A percentile compares a stretch with the other conserved stretches of the same genome.
Conservation (phyloP, 2,113 vertebrate genomes). For the Martes martes region DNA sequence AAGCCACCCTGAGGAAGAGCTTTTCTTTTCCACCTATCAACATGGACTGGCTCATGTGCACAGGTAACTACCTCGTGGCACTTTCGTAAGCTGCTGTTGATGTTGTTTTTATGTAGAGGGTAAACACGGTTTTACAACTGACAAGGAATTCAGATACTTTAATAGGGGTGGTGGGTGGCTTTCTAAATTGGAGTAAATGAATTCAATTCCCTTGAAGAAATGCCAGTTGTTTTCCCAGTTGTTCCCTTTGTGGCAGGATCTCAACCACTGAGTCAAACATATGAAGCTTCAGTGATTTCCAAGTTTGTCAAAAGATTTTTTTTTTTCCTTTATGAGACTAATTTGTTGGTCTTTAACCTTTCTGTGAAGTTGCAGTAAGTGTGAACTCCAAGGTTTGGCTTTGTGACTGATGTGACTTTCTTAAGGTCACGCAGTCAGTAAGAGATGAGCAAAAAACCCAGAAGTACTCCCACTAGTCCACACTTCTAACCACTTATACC, state of each 20-base stretch:
- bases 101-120: constrained; percentile 14
- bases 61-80: background rate
- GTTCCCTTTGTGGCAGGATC: background rate
- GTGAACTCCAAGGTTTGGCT: constrained; percentile 1
- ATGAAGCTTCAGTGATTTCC: constrained; percentile 64
- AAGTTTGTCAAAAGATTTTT: constrained; percentile 29
- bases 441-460: constrained; percentile 58
- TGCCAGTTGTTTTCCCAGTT: background rate
- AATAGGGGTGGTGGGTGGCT: background rate
- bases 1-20: background rate
- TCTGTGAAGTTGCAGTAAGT: constrained; percentile 57
- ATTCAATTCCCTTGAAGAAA: constrained; percentile 17
- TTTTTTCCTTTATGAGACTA: constrained; percentile 35
- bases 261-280: constrained; percentile 39
- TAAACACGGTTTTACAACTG: background rate
- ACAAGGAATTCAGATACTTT: constrained; percentile 10
- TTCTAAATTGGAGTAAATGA: background rate
- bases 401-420: constrained; percentile 12
- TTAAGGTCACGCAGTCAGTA: constrained; percentile 62
- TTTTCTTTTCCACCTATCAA: background rate
- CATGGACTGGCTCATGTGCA: background rate
- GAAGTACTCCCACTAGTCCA: constrained; percentile 54
- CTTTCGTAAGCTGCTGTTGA: background rate
- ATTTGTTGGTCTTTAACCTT: constrained; percentile 22
- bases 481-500: constrained; percentile 61